phyloP scores from a whole-genome alignment of 2,113 vertebrate species.

The Nesogale talazaci region DNA sequence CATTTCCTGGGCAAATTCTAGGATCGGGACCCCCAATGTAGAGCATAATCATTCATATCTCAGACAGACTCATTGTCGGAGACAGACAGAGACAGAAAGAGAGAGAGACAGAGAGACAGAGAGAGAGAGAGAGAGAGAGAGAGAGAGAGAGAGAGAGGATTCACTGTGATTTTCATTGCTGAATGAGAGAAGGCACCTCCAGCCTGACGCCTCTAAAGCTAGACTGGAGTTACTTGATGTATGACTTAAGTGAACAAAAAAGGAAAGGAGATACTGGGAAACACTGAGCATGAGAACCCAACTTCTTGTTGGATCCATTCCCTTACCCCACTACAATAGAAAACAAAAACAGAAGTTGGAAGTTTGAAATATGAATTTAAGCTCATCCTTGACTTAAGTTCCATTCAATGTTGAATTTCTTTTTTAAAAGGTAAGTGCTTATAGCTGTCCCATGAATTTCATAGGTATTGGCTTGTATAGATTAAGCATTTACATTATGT shows the following conservation, averaged over 20 bases:
- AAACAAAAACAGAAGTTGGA: background rate
- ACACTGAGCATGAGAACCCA: background rate
- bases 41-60: background rate
- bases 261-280: background rate
- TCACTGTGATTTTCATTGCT: background rate
- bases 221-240: background rate
- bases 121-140: background rate
- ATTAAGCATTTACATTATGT: constrained; percentile 21
- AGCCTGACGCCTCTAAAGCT: background rate
- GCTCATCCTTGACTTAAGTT: background rate
- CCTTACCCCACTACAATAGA: no score
- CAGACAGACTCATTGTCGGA: background rate
- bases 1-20: background rate
- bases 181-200: background rate
- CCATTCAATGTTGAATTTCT: constrained; percentile 15
- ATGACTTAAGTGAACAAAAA: background rate
- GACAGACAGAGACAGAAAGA: no score
- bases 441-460: constrained; percentile 35
- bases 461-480: background rate
- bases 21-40: background rate
- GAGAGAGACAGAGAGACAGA: background rate
- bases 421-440: constrained; percentile 22
- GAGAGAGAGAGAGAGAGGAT: background rate
- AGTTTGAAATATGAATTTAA: constrained; percentile 5
- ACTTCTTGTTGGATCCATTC: background rate